Evolutionary conservation across 2,888 invertebrate genomes (phyloP), one percentile per base, ranked within the genome.

Genomic region (Pediacus dermestoides): DNA sequence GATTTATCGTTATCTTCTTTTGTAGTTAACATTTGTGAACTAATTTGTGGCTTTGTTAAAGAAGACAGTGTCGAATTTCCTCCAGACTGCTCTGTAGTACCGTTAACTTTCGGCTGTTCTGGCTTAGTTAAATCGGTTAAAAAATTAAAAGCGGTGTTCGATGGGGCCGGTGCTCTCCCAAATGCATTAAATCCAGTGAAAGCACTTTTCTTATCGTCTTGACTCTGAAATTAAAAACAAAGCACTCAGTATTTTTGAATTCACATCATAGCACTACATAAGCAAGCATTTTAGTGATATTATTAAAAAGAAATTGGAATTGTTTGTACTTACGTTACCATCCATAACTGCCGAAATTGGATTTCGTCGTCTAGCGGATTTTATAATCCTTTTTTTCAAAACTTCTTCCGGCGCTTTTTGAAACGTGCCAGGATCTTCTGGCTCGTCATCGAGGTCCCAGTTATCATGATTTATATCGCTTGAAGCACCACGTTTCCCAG

Each of bases 391-490:
- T 54, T 76, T 78, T 58, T 85, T 81, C 12, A 94, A 63, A 42
- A 82, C 75, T 30, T 86, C 84, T 21, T 80, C 78, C 1, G 84
- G 77, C 9, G 81, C 81, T 53, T 70, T 66, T 52, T 74, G 72
- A 64, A 89, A 90, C 18, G 73, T 75, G 4, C 90, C 90, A 49
- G 81, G 78, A 55, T 88, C 84, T 61, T 89, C 88, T 0, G 75
- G 72, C 32, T 80, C 80, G 1, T 87, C 85, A 37, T 88, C 88
- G 42, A 79, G 71, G 62, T 90, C 81, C 90, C 91, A 91, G 64
- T 91, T 91, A 7, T 86, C 84, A 57, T 85, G 86, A 68, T 85
- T 89, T 47, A 92, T 68, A 39, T 89, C 84, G 12, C 75, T 75
- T 3, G 81, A 76, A 15, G 91, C 88, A 52, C 73, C 70, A 46